Evolutionary conservation across 2,113 vertebrate genomes (phyloP), one percentile per base, ranked within the genome.

Genomic region (Paradoxurus hermaphroditus): DNA sequence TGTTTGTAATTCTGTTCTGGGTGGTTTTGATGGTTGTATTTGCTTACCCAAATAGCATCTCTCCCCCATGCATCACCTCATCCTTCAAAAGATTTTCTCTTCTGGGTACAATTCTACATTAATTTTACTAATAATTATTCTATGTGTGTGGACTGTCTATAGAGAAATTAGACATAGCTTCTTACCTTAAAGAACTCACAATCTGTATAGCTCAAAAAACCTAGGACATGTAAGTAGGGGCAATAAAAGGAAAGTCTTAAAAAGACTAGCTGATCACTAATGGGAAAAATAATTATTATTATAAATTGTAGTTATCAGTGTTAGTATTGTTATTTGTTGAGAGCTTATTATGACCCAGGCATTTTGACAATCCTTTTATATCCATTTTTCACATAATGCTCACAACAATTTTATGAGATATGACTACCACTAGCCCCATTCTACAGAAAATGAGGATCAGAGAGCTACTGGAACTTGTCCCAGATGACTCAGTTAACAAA

Each of bases 291-390:
- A 25, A 51, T 67, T 63, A 39, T 21, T 59, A 77, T 70, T n/a
- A 70, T 73, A 73, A 68, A 65, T 91, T 25, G 25, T 85, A 77
- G 27, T 72, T 49, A 75, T 68, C 25, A 90, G 56, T n/a, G 67
- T 75, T 65, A 27, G 27, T 31, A 77, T 46, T 77, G 15, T 70
- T 84, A 51, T 84, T 87, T 93, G 83, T n/a, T 51, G 63, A 85
- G 51, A 25, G 59, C 27, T 78, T 75, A 12, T n/a, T 73, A 46
- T 62, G 73, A 68, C 12, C 13, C 65, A 53, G 56, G 25, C 25
- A 82, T 86, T 84, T 90, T 97, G 39, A 62, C 18, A 78, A 84
- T 29, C 49, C 44, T 29, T 89, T 95, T 89, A 39, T 82, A 67
- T 53, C 12, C 14, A 39, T 89, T 90, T 95, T 70, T 95, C 9